These are phyloP conservation scores for Amaurobius ferox DNA, from an alignment of 2,888 invertebrate species.

Conservation along the genomic window DNA sequence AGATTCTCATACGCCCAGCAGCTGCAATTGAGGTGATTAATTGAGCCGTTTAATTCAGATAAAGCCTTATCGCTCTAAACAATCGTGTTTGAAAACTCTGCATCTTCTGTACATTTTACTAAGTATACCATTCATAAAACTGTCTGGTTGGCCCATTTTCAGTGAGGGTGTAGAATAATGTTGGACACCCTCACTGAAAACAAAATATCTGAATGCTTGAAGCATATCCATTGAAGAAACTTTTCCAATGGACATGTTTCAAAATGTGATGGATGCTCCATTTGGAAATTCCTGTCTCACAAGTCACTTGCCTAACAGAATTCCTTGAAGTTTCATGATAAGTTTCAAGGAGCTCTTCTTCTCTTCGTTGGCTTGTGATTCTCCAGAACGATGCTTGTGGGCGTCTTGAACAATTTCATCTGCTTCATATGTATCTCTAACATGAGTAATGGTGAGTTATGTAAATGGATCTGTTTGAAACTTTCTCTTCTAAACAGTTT, in stretches of 20 bases:
- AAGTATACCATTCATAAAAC: constrained; percentile 11
- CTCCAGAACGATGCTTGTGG: neutral
- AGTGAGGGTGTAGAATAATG: neutral
- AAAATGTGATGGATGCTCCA: neutral
- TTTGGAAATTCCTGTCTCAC: neutral
- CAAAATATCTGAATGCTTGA: too few relatives aligned
- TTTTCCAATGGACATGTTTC: neutral
- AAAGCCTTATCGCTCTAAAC: neutral
- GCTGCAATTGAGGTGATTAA: neutral
- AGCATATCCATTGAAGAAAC: too few relatives aligned
- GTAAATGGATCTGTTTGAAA: too few relatives aligned
- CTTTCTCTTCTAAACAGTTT: too few relatives aligned
- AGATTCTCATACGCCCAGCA: neutral
- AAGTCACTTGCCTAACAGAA: neutral
- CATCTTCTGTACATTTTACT: neutral
- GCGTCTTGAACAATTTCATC: neutral
- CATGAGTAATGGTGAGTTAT: too few relatives aligned
- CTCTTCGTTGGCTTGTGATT: neutral
- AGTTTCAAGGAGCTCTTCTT: neutral
- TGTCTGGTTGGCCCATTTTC: neutral
- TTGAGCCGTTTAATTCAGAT: neutral
- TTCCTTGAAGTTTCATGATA: neutral
- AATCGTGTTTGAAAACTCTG: neutral
- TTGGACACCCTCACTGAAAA: too few relatives aligned
- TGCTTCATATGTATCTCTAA: neutral